Conservation (phyloP, 2,797 vertebrate species). For the Glyptemys insculpta region DNA sequence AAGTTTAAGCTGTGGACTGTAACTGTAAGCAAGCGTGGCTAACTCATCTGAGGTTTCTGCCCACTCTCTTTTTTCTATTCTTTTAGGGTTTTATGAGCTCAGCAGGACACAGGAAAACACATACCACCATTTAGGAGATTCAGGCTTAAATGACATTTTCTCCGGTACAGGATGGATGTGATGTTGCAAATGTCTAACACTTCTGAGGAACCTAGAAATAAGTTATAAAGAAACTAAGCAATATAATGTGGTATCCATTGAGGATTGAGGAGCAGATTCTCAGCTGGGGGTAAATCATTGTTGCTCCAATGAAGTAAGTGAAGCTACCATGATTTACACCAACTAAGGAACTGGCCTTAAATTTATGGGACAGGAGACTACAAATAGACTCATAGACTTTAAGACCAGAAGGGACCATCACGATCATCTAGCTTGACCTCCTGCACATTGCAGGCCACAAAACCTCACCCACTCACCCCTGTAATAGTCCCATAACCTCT, state of each 20-base stretch:
- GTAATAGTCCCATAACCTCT: too few relatives aligned
- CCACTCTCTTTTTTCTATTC: not conserved
- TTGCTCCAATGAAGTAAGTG: not conserved
- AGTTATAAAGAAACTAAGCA: not conserved
- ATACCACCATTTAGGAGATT: not conserved
- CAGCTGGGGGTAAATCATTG: not conserved
- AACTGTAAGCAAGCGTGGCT: not conserved
- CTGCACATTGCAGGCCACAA: too few relatives aligned
- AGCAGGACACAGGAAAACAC: not conserved
- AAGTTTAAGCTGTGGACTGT: slow-evolving; percentile 28
- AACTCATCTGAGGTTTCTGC: not conserved
- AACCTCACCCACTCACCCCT: too few relatives aligned
- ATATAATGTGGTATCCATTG: not conserved
- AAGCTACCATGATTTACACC: not conserved
- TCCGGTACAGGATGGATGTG: not conserved
- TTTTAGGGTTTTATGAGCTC: not conserved
- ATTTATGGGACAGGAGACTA: not conserved
- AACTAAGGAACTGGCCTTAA: not conserved
- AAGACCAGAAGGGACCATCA: too few relatives aligned
- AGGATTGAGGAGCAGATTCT: not conserved
- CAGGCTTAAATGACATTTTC: not conserved
- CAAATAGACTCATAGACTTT: not conserved
- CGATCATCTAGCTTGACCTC: too few relatives aligned
- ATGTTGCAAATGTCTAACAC: not conserved
- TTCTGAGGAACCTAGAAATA: not conserved